A percentile compares a stretch with the other conserved stretches of the same genome.
Evolutionary conservation across 1,140 invertebrate genomes (phyloP).

Genomic region (Lasioglossum albipes): DNA sequence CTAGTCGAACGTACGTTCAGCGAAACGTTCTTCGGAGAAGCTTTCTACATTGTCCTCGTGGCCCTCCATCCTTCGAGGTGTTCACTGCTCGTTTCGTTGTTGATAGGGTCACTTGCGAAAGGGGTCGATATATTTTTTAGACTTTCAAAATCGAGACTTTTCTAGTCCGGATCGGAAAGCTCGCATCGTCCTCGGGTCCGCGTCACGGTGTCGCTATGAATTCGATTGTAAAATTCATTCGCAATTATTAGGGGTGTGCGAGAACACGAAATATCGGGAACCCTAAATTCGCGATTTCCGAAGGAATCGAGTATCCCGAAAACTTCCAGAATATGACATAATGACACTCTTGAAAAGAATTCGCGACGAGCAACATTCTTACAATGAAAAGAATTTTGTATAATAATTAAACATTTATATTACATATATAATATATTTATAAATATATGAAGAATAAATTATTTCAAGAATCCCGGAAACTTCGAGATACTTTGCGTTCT

Average conservation of each 20-base stretch:
- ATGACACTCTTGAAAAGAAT: no score
- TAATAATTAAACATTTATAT: no score
- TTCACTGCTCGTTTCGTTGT: not conserved
- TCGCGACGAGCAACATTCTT: no score
- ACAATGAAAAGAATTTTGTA: no score
- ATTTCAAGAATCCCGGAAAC: no score
- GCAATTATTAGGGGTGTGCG: not conserved
- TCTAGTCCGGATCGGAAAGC: not conserved
- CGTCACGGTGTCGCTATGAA: not conserved
- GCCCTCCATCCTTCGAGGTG: not conserved
- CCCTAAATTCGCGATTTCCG: no score
- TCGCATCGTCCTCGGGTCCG: not conserved
- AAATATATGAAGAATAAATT: no score
- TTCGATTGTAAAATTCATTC: not conserved
- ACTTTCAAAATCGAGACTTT: not conserved
- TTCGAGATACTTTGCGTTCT: no score
- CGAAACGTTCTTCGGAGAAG: conserved; percentile 1
- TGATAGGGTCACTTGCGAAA: not conserved
- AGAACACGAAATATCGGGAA: no score
- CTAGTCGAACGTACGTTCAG: conserved; percentile 26
- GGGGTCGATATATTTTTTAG: conserved; percentile 10
- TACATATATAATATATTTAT: no score
- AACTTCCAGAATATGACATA: no score
- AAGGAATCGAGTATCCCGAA: no score
- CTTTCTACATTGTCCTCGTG: conserved; percentile 8